These are phyloP conservation scores for Polydesmus complanatus DNA, from an alignment of 2,888 invertebrate genomes.

Conservation along the genomic window DNA sequence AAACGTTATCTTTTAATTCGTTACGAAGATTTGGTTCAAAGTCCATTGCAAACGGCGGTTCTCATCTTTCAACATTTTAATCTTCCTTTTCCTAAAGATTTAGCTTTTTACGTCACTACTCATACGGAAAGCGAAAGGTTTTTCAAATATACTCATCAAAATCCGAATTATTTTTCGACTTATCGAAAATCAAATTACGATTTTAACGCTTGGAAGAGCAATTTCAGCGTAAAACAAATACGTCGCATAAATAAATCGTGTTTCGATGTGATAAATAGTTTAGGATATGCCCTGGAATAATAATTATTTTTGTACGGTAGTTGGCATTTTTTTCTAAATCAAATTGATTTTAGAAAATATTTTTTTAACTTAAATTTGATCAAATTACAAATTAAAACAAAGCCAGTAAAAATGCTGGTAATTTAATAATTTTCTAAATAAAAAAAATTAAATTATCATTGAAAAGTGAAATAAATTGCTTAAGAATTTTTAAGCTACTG, in stretches of 20 bases:
- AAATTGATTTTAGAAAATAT: no score
- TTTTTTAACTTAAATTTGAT: no score
- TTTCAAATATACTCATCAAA: neutral
- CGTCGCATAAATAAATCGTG: conserved; percentile 10
- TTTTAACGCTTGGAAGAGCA: conserved; percentile 7
- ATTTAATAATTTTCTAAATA: no score
- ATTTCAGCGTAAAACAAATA: neutral
- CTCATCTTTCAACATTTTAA: conserved; percentile 2
- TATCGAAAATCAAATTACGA: conserved; percentile 13
- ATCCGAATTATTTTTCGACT: conserved; percentile 13
- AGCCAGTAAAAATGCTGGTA: no score
- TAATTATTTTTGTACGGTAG: no score
- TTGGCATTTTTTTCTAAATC: no score
- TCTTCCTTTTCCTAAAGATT: neutral
- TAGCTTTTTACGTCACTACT: conserved; percentile 8
- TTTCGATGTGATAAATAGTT: neutral
- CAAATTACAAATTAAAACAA: no score
- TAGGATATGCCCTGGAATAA: no score
- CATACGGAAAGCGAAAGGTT: conserved; percentile 14
- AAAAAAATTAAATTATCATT: no score
- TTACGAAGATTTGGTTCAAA: conserved; percentile 13
- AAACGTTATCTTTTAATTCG: conserved; percentile 8
- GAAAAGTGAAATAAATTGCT: no score
- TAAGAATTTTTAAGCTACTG: no score
- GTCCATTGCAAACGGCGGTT: neutral